phyloP scores from a whole-genome alignment of 1,140 invertebrate species.

The Drosophila willistoni region DNA sequence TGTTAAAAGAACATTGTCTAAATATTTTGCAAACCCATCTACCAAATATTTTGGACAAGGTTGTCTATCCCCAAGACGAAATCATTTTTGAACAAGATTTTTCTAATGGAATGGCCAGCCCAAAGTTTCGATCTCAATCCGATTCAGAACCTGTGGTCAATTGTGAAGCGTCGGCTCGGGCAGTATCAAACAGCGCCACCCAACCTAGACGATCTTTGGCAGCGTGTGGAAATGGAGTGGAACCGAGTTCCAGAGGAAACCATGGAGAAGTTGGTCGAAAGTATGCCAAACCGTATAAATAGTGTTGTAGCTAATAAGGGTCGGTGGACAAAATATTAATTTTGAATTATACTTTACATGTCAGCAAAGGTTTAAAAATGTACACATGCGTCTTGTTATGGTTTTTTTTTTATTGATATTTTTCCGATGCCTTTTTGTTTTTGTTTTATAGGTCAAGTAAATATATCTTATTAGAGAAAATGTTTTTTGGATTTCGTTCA shows the following conservation, averaged over 20 bases:
- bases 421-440: too few species aligned
- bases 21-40: neutral
- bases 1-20: too few species aligned
- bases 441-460: too few species aligned
- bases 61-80: neutral
- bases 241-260: neutral
- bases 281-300: constrained; percentile 20
- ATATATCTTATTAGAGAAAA: too few species aligned
- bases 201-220: neutral
- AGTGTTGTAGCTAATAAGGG: constrained; percentile 13
- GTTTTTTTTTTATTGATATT: too few species aligned
- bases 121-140: constrained; percentile 21
- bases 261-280: constrained; percentile 2
- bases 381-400: neutral
- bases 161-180: constrained; percentile 23
- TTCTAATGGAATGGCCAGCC: constrained; percentile 16
- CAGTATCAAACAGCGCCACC: neutral
- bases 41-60: constrained; percentile 1
- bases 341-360: neutral
- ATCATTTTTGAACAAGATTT: constrained; percentile 5
- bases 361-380: neutral
- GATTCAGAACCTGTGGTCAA: constrained; percentile 24
- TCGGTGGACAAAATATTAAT: constrained; percentile 28
- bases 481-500: too few species aligned
- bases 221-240: constrained; percentile 7